These are phyloP conservation scores for Hippocampus barbouri DNA, from an alignment of 2,113 vertebrate genomes.

Conservation along the genomic window DNA sequence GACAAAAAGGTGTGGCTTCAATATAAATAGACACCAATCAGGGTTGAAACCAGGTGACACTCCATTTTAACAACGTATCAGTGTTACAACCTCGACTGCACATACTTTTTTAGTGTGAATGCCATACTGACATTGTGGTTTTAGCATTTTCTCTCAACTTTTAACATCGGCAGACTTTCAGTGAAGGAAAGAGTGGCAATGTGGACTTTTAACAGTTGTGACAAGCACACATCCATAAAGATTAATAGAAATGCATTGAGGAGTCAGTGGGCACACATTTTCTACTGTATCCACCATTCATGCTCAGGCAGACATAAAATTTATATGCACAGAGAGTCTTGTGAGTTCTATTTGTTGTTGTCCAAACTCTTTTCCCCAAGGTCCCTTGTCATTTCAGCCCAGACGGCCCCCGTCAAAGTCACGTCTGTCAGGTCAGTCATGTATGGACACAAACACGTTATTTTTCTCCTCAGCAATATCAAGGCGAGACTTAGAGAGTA, in stretches of 20 bases:
- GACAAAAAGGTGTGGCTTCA: too few relatives aligned
- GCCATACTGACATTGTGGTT: too few relatives aligned
- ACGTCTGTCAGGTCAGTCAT: constrained; percentile 54
- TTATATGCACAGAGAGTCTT: not conserved
- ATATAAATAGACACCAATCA: too few relatives aligned
- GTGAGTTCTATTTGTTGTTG: constrained; percentile 29
- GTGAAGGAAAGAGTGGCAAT: not conserved
- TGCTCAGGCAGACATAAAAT: not conserved
- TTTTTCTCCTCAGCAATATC: constrained; percentile 23
- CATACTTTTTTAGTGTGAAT: too few relatives aligned
- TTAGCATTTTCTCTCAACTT: too few relatives aligned
- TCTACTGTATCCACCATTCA: constrained; percentile 21
- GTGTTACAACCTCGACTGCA: too few relatives aligned
- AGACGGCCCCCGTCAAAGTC: constrained; percentile 37
- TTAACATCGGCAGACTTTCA: not conserved
- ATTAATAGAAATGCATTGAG: constrained; percentile 22
- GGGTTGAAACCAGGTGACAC: too few relatives aligned
- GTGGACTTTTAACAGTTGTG: not conserved
- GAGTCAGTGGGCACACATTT: constrained; percentile 17
- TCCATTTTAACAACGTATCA: too few relatives aligned
- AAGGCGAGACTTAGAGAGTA: constrained; percentile 10
- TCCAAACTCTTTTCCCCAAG: constrained; percentile 54
- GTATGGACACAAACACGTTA: constrained; percentile 33
- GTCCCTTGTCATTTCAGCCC: constrained; percentile 34
- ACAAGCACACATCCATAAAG: constrained; percentile 13